Base-by-base conservation (phyloP, 2,113 vertebrate species). In the Corythaeola cristata region DNA sequence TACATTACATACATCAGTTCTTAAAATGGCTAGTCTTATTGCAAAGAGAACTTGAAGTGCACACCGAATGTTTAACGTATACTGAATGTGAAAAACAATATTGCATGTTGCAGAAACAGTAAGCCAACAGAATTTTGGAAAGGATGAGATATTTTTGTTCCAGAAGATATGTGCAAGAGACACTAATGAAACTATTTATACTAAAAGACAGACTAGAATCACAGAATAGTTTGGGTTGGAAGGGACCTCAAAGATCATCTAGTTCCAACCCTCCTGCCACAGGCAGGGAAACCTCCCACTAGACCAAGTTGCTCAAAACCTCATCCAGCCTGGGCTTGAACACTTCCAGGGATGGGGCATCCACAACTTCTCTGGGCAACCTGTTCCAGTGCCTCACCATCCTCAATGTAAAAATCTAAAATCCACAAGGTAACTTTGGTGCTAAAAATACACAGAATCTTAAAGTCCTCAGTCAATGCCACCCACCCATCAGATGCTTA, bases 401-500 rank as follows among this genome's bases (percentile, higher is more conserved):
- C 12, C 41, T 44, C 41, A 44, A 44, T 44, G 41, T 44, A 44
- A 44, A 44, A 44, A 44, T 15, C 41, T 44, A 44, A 44, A 44
- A 81, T 67, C 45, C 52, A 87, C 58, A 67, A 63, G 47, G 77
- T 62, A 85, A 55, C 32, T 84, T 44, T 3, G 10, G 26, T 87
- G 68, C 85, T 84, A 87, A 88, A 93, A 89, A 58, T 23, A 80
- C 45, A 69, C 1, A 84, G 39, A 64, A 45, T 37, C 45, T 89
- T 82, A 45, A 85, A 85, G 77, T 59, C 80, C 60, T 89, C 84
- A 96, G 77, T 84, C 92, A 67, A 67, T 55, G 28, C 89, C 73
- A 94, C 73, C 76, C 77, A 95, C 80, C 30, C 47, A 91, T 63
- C 90, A 96, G 88, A 89, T 89, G 81, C 56, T 91, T 87, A 47